A percentile compares a stretch with the other conserved stretches of the same genome.
phyloP scores from a whole-genome alignment of 2,113 vertebrate species.

The Cepphus grylle region DNA sequence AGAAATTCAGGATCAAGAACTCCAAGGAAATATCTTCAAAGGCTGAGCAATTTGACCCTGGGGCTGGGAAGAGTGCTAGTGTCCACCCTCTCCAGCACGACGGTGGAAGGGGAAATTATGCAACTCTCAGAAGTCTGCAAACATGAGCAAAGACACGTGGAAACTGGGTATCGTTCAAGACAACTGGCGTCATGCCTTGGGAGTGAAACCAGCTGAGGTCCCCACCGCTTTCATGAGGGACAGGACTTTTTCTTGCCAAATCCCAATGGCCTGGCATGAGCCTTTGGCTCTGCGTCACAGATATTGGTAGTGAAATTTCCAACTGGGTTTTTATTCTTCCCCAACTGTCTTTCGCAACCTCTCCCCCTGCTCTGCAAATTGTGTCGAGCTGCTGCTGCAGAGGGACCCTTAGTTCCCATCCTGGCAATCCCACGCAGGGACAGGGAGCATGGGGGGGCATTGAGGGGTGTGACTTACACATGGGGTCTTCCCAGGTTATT shows the following conservation, averaged over 20 bases:
- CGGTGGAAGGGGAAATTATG: background rate
- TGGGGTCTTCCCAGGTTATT: background rate
- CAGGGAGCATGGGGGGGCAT: accelerated
- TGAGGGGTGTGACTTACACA: background rate
- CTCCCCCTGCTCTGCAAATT: background rate
- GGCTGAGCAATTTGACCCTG: conserved; percentile 52
- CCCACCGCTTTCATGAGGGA: background rate
- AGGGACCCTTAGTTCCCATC: background rate
- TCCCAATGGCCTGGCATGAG: background rate
- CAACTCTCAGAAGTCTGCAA: conserved; percentile 27
- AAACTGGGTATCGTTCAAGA: background rate
- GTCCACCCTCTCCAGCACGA: background rate
- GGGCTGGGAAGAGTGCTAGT: conserved; percentile 30
- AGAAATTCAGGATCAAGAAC: conserved; percentile 45
- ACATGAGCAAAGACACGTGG: background rate
- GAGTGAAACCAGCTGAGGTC: background rate
- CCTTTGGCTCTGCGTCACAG: background rate
- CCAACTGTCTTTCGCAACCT: background rate
- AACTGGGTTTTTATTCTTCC: background rate
- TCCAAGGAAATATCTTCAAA: conserved; percentile 59
- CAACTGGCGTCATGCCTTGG: background rate
- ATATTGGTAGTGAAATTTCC: conserved; percentile 22
- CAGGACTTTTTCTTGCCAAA: background rate
- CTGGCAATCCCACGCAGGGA: accelerated
- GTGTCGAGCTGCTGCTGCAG: background rate